These are phyloP conservation scores for Mormyrus hasselquistii DNA, from an alignment of 2,797 vertebrate species.

Conservation along the genomic window DNA sequence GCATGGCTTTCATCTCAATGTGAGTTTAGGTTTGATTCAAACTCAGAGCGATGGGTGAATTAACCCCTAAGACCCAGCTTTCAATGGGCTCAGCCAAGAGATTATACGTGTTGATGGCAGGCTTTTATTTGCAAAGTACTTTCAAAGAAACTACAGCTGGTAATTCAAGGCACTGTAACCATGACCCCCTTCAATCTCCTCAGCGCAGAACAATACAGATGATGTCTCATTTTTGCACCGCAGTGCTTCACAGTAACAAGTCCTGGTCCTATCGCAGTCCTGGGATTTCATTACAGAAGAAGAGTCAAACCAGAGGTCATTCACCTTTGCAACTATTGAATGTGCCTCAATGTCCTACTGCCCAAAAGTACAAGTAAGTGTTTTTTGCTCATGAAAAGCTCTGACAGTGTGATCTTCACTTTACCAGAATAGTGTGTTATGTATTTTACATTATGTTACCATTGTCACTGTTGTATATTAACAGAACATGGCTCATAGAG, in stretches of 20 bases:
- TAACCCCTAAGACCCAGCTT: slow-evolving; percentile 92
- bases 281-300: neutral
- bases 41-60: slow-evolving; percentile 97
- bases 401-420: neutral
- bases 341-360: slow-evolving; percentile 5
- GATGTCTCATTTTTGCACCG: slow-evolving; percentile 12
- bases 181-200: slow-evolving; percentile 43
- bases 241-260: neutral
- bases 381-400: neutral
- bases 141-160: slow-evolving; percentile 80
- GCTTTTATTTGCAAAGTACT: slow-evolving; percentile 82
- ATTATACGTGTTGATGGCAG: slow-evolving; percentile 99
- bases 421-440: neutral
- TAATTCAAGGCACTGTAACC: slow-evolving; percentile 74
- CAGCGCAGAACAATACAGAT: slow-evolving; percentile 23
- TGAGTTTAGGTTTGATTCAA: slow-evolving; percentile 99
- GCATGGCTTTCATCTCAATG: slow-evolving; percentile 91
- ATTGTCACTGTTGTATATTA: neutral
- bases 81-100: slow-evolving; percentile 96
- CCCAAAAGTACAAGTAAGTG: neutral
- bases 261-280: neutral
- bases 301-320: slow-evolving; percentile 16
- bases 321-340: slow-evolving; percentile 19
- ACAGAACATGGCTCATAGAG: neutral
- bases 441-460: neutral